Percentiles rank a stretch among this genome's conserved stretches.
Evolutionary conservation across 2,888 invertebrate species (phyloP).

Genomic region (Abrostola triplasia): DNA sequence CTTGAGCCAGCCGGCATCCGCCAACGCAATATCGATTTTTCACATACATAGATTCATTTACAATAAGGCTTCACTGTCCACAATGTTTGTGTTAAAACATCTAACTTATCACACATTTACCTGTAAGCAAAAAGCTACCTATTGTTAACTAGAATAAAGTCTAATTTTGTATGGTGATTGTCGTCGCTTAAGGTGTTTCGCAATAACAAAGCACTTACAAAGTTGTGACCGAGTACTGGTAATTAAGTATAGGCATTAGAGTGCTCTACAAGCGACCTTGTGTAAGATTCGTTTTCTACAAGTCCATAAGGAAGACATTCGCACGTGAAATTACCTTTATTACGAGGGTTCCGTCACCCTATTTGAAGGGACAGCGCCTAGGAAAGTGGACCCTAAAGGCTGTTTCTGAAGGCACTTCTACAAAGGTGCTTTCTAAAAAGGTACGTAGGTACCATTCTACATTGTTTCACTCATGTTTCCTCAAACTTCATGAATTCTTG

Average conservation of each 20-base stretch:
- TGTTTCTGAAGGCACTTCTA: not conserved
- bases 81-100: slow-evolving; percentile 57
- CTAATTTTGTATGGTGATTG: slow-evolving; percentile 24
- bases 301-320: slow-evolving; percentile 4
- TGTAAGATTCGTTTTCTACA: slow-evolving; percentile 66
- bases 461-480: no score
- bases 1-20: slow-evolving; percentile 78
- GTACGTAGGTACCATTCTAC: no score
- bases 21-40: slow-evolving; percentile 84
- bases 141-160: slow-evolving; percentile 43
- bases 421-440: no score
- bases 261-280: slow-evolving; percentile 68
- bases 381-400: not conserved
- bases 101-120: slow-evolving; percentile 56
- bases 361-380: not conserved
- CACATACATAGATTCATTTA: slow-evolving; percentile 80
- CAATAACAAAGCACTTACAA: slow-evolving; percentile 41
- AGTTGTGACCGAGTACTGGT: slow-evolving; percentile 67
- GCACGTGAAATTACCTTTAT: slow-evolving; percentile 18
- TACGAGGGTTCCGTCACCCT: not conserved
- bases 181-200: slow-evolving; percentile 50
- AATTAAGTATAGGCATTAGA: slow-evolving; percentile 73
- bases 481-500: no score
- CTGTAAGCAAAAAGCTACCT: slow-evolving; percentile 57
- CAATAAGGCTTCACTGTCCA: slow-evolving; percentile 82